Evolutionary conservation across 2,797 vertebrate species (phyloP).

Genomic region (Sebastes nivosus): DNA sequence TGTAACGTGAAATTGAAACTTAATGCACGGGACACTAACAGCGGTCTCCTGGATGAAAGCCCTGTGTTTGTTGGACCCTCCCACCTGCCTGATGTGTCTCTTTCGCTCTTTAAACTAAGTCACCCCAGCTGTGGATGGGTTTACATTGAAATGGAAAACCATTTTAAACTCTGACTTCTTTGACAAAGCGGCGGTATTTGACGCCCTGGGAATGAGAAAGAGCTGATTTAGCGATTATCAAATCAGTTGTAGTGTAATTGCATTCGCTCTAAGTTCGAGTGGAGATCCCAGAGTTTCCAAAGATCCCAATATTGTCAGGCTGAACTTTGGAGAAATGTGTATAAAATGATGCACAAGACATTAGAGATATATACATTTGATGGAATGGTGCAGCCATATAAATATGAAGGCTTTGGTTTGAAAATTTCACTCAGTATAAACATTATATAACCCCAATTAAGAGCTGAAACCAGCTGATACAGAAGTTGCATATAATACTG

Average conservation of each 20-base stretch:
- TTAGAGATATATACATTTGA: rapidly evolving
- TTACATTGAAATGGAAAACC: no score
- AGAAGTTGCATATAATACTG: not conserved
- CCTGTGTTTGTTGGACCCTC: no score
- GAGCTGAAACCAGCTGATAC: not conserved
- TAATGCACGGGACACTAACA: no score
- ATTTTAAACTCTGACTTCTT: rapidly evolving
- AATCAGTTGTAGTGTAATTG: not conserved
- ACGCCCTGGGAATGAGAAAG: no score
- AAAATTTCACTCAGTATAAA: not conserved
- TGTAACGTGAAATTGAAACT: no score
- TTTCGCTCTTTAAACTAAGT: no score
- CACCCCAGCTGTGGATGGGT: no score
- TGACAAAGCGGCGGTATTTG: no score
- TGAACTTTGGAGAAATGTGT: not conserved
- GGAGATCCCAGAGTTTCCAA: not conserved
- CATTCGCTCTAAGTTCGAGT: not conserved
- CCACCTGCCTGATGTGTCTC: no score
- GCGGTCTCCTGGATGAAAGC: no score
- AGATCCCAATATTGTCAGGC: not conserved
- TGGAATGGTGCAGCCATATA: not conserved
- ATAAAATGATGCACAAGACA: not conserved
- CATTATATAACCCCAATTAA: not conserved
- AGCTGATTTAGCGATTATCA: no score
- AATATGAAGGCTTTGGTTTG: not conserved